Percentiles rank a stretch among this genome's conserved stretches.
phyloP scores from a whole-genome alignment of 1,140 invertebrate species.

The Batillaria attramentaria region DNA sequence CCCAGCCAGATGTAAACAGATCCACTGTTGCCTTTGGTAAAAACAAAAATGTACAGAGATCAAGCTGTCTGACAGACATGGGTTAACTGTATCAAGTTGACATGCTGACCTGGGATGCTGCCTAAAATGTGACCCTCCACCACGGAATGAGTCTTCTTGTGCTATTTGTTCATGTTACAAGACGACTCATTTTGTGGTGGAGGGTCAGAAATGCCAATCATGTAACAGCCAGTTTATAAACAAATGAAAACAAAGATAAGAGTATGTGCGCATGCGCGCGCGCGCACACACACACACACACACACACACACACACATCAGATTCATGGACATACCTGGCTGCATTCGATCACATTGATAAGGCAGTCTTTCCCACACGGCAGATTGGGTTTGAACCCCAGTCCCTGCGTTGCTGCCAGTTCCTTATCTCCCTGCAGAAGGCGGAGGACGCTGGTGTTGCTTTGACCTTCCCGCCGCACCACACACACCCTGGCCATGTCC shows the following conservation, averaged over 20 bases:
- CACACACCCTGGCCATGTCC: conserved; percentile 10
- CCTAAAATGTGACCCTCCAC: too few relatives aligned
- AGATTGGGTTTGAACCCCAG: conserved; percentile 19
- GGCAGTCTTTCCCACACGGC: neutral
- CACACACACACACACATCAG: neutral
- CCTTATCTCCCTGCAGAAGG: conserved; percentile 17
- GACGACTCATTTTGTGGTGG: too few relatives aligned
- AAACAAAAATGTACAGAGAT: too few relatives aligned
- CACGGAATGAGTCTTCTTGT: too few relatives aligned
- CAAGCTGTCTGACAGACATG: too few relatives aligned
- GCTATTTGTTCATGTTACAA: too few relatives aligned
- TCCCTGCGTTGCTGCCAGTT: neutral
- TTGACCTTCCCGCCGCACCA: conserved; percentile 4
- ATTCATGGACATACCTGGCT: neutral
- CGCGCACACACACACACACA: neutral
- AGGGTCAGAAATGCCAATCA: too few relatives aligned
- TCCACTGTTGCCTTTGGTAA: conserved; percentile 21
- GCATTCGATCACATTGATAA: conserved; percentile 19
- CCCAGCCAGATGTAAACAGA: conserved; percentile 24
- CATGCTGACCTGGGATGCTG: too few relatives aligned
- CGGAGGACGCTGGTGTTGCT: neutral
- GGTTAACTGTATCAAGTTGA: too few relatives aligned
- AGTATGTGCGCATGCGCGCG: neutral
- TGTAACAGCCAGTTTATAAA: too few relatives aligned
- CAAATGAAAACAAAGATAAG: neutral